Conservation (phyloP, 2,113 vertebrate genomes). For the Microcebus griseorufus region DNA sequence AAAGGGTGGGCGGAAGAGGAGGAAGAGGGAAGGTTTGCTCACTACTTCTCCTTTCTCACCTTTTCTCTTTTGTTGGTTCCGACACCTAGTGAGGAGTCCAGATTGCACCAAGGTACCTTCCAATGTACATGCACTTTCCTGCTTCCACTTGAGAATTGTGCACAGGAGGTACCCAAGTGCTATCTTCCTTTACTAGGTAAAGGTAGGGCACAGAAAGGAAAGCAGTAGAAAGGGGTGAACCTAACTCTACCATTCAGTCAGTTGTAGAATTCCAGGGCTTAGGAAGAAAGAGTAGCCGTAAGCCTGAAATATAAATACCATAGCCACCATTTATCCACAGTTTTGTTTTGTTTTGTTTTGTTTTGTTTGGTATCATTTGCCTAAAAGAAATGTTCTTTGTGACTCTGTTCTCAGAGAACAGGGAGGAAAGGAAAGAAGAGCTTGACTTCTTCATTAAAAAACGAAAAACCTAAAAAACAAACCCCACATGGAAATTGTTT, state of each 20-base stretch:
- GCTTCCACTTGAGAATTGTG: neutral
- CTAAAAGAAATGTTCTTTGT: conserved; percentile 1
- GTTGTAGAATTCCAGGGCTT: neutral
- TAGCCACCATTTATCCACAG: neutral
- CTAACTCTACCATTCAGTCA: neutral
- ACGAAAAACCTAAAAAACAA: neutral
- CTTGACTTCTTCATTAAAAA: neutral
- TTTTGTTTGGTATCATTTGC: neutral
- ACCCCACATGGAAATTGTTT: neutral
- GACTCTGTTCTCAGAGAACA: neutral
- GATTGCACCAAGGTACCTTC: neutral
- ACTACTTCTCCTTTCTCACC: neutral
- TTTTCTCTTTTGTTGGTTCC: neutral
- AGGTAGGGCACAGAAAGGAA: neutral
- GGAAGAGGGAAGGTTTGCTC: neutral
- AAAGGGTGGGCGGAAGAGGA: neutral
- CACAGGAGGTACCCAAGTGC: neutral
- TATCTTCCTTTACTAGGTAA: neutral
- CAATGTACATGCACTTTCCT: neutral
- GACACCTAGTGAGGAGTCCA: neutral
- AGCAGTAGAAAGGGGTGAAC: neutral
- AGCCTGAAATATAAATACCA: neutral
- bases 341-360: neutral
- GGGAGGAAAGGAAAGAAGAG: neutral
- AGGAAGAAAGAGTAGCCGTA: neutral